These are phyloP conservation scores for Geotrupes spiniger DNA, from an alignment of 2,888 invertebrate species.

Conservation along the genomic window DNA sequence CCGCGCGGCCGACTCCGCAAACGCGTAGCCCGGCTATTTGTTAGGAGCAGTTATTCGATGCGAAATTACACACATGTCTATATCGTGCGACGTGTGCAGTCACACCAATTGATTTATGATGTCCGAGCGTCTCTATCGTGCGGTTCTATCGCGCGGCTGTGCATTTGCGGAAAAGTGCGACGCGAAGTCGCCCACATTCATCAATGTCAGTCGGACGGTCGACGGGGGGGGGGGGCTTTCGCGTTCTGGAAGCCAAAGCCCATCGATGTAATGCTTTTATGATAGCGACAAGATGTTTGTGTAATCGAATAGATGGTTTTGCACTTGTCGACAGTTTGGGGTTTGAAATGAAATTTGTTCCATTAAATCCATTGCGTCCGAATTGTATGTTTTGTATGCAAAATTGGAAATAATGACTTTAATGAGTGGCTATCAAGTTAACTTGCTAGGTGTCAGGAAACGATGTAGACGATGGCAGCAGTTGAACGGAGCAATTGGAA, in stretches of 20 bases:
- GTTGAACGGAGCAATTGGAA: no score
- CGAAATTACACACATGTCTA: slow-evolving; percentile 27
- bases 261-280: slow-evolving; percentile 5
- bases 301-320: neutral
- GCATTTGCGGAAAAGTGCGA: slow-evolving; percentile 26
- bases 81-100: slow-evolving; percentile 28
- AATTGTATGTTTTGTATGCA: no score
- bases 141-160: slow-evolving; percentile 11
- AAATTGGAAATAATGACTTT: no score
- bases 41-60: slow-evolving; percentile 3
- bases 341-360: no score
- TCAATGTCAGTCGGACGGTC: slow-evolving; percentile 20
- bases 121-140: slow-evolving; percentile 30
- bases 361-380: no score
- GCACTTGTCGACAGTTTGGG: no score
- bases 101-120: slow-evolving; percentile 35
- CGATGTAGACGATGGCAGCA: no score
- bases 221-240: neutral
- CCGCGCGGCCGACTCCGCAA: no score
- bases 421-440: no score
- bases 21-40: no score
- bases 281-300: slow-evolving; percentile 4
- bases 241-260: neutral
- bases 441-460: no score
- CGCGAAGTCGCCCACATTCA: slow-evolving; percentile 26